Conservation (phyloP, 1,140 invertebrate species). For the Andricus grossulariae region DNA sequence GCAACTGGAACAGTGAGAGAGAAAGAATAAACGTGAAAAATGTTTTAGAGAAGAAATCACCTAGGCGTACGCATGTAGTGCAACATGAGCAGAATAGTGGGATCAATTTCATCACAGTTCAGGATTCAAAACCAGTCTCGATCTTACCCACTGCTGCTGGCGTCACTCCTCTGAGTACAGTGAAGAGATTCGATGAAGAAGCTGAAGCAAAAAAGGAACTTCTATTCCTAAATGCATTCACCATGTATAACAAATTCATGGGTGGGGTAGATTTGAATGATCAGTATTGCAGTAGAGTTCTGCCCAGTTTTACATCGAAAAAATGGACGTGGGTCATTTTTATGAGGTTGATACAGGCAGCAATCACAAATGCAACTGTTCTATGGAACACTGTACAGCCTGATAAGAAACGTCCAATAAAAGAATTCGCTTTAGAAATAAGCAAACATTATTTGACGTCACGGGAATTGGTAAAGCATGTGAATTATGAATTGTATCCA, state of each 20-base stretch:
- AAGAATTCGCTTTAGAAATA: too few species aligned
- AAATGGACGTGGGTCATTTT: constrained; percentile 31
- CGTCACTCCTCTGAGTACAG: neutral
- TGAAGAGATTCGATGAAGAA: neutral
- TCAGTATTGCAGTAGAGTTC: neutral
- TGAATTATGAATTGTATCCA: too few species aligned
- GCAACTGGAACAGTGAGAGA: constrained; percentile 9
- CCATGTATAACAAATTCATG: neutral
- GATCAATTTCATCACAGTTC: constrained; percentile 37
- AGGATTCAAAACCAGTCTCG: constrained; percentile 34
- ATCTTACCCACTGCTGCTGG: constrained; percentile 32
- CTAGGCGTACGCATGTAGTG: neutral
- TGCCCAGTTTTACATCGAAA: neutral
- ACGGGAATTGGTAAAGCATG: too few species aligned
- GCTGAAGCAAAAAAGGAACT: neutral
- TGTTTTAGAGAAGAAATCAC: neutral
- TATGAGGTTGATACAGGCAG: neutral
- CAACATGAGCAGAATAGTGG: constrained; percentile 34
- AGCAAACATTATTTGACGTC: too few species aligned
- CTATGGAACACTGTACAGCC: neutral
- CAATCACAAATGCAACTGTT: constrained; percentile 15
- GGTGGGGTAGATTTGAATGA: constrained; percentile 8
- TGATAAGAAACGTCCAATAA: too few species aligned
- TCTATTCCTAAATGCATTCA: constrained; percentile 6
- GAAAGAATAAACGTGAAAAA: constrained; percentile 8